Percentiles rank a stretch among this genome's conserved stretches.
These are phyloP conservation scores for Panulirus ornatus DNA, from an alignment of 1,140 invertebrate species.

Conservation along the genomic window DNA sequence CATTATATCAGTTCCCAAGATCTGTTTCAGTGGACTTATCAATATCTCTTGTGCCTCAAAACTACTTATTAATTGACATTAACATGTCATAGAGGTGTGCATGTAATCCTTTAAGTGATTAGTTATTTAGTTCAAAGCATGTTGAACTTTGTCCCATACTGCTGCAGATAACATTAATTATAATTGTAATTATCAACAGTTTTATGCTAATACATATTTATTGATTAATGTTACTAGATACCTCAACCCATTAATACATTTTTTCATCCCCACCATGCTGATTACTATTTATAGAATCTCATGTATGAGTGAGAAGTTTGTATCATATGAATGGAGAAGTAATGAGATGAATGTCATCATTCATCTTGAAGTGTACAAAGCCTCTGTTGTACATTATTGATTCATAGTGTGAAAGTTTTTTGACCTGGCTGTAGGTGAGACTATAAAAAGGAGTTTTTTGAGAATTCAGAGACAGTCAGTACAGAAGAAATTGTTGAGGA, in stretches of 20 bases:
- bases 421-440: not conserved
- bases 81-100: conserved; percentile 8
- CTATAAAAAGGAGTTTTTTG: too few relatives aligned
- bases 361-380: conserved; percentile 2
- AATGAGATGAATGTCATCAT: not conserved
- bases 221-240: conserved; percentile 4
- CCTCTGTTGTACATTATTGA: not conserved
- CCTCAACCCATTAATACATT: conserved; percentile 5
- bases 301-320: not conserved
- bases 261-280: not conserved
- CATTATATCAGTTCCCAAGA: conserved; percentile 2
- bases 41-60: conserved; percentile 11
- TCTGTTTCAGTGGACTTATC: conserved; percentile 8
- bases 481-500: not conserved
- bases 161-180: not conserved
- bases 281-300: conserved; percentile 1
- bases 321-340: not conserved
- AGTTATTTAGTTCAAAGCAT: conserved; percentile 1
- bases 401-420: not conserved
- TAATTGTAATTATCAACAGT: not conserved
- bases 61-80: conserved; percentile 3
- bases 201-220: not conserved
- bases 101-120: conserved; percentile 6
- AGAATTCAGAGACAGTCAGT: too few relatives aligned
- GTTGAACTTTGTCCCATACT: not conserved